These are phyloP conservation scores for Apteryx owenii DNA, from an alignment of 2,113 vertebrate species.

Conservation along the genomic window DNA sequence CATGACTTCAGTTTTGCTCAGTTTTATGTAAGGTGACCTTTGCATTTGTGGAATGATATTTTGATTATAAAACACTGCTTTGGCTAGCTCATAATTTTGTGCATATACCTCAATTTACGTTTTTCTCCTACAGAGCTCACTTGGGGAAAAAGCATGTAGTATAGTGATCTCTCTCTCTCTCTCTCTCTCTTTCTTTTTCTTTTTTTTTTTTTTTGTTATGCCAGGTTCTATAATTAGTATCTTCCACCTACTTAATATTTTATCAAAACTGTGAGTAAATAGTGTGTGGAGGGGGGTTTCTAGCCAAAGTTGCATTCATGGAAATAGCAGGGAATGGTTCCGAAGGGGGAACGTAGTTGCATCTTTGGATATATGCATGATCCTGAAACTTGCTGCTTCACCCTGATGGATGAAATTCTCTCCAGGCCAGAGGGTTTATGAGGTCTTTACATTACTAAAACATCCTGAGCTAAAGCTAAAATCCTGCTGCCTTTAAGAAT, in stretches of 20 bases:
- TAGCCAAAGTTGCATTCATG: background rate
- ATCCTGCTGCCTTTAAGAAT: background rate
- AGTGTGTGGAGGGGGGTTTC: accelerated
- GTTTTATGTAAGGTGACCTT: slow-evolving; percentile 62
- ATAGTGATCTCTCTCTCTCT: background rate
- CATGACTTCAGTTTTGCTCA: slow-evolving; percentile 7
- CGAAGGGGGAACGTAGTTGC: background rate
- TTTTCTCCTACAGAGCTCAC: slow-evolving; percentile 44
- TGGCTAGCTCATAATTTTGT: slow-evolving; percentile 21
- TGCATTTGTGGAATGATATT: slow-evolving; percentile 33
- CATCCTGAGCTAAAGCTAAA: background rate
- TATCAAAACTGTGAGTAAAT: background rate
- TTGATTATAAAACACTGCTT: slow-evolving; percentile 50
- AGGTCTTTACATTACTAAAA: background rate
- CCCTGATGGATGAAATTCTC: background rate
- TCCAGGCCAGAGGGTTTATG: background rate
- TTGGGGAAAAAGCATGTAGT: background rate
- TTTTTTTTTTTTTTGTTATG: background rate
- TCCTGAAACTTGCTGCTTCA: background rate
- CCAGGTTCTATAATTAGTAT: slow-evolving; percentile 44
- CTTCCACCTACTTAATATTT: slow-evolving; percentile 6
- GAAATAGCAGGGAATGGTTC: background rate
- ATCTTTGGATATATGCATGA: background rate
- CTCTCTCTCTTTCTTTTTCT: background rate
- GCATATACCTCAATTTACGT: slow-evolving; percentile 26